Base-by-base conservation (phyloP, 2,888 invertebrate species). In the Drosophila mayaguana region DNA sequence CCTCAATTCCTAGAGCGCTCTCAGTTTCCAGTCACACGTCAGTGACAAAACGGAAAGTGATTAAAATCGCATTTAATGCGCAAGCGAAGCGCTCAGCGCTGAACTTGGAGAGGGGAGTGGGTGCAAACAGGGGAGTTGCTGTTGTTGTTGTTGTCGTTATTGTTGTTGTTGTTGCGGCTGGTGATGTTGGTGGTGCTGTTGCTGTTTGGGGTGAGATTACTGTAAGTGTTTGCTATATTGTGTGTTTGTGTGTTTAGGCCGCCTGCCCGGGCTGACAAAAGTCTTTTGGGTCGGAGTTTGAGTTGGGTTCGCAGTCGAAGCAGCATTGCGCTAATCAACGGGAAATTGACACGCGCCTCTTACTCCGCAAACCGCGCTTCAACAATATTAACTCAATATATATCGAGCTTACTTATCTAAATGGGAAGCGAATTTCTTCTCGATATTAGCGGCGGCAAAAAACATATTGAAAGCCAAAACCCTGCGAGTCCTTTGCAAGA, bases 41-140 rank as follows among this genome's bases (percentile, higher is more conserved):
- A 76, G 69, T 68, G 81, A 77, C 82, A 81, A 83, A 83, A 76
- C 84, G 90, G 88, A 86, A 89, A 86, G 84, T 86, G 88, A 89
- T 90, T 89, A 89, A 89, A 89, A 90, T 89, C 89, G 70, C 86
- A 88, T 90, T 88, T 89, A 81, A 88, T 81, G 89, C 88, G 81
- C 83, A 81, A 72, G 68, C 78, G 66, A 78, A 62, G 73, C 66
- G 72, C 64, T 70, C 48, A 18, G 14, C 28, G 7, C 16, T n/a
- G n/a, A 32, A 12, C 25, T 20, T 42, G n/a, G 14, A 8, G 18
- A 3, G 9, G 25, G 62, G 46, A 18, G 28, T 34, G 63, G 64
- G 60, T 46, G 63, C 63, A 56, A 54, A 66, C 53, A 55, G 63
- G 46, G 42, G 9, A 25, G 2, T 34, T 48, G 28, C 54, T 56